Conservation (phyloP, 2,888 invertebrate genomes). For the Campopleginae sp. region DNA sequence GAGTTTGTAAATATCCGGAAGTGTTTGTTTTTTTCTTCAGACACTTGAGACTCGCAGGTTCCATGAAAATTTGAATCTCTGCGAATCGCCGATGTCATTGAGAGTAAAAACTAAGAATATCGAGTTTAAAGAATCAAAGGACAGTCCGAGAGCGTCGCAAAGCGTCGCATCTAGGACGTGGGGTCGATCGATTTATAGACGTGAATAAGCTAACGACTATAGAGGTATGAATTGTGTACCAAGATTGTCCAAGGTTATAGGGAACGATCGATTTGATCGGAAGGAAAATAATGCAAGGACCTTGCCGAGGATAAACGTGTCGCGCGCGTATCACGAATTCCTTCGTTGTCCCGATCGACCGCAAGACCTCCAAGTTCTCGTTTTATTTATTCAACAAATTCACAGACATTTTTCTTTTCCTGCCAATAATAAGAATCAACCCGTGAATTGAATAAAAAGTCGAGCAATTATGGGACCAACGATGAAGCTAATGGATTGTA, state of each 20-base stretch:
- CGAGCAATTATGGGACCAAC: neutral
- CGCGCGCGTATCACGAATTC: constrained; percentile 42
- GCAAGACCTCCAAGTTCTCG: constrained; percentile 10
- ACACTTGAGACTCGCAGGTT: too few relatives aligned
- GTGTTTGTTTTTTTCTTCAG: too few relatives aligned
- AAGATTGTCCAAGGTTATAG: constrained; percentile 36
- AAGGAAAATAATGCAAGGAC: constrained; percentile 50
- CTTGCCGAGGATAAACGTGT: constrained; percentile 34
- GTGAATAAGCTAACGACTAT: neutral
- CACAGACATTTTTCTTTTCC: neutral
- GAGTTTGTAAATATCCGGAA: too few relatives aligned
- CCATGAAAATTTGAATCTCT: too few relatives aligned
- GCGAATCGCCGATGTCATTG: neutral
- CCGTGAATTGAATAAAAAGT: neutral
- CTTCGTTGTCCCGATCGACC: constrained; percentile 10
- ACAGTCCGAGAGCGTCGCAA: neutral
- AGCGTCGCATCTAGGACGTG: neutral
- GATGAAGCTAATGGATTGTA: neutral
- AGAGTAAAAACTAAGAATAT: neutral
- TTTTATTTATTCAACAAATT: neutral
- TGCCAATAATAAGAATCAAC: neutral
- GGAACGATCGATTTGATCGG: constrained; percentile 49
- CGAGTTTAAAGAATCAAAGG: neutral
- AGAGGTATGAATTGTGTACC: constrained; percentile 2
- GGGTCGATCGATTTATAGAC: constrained; percentile 48